phyloP scores from a whole-genome alignment of 2,113 vertebrate genomes.

The Blennius ocellaris region DNA sequence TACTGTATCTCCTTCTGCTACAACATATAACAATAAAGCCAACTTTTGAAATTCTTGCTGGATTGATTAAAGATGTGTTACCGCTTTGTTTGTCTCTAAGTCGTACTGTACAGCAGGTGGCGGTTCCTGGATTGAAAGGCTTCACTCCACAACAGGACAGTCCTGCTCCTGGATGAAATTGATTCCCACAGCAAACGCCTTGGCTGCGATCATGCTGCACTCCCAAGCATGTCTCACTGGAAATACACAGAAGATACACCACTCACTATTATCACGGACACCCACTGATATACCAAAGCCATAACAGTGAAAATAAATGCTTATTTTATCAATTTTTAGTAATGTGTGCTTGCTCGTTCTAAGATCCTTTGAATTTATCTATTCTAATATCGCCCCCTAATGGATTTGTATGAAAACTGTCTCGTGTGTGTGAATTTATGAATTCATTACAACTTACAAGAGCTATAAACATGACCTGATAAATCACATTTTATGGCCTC shows the following conservation, averaged over 20 bases:
- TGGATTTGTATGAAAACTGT: no score
- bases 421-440: no score
- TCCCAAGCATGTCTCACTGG: background rate
- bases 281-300: background rate
- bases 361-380: no score
- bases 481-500: no score
- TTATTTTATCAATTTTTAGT: background rate
- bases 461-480: no score
- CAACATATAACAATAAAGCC: background rate
- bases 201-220: background rate
- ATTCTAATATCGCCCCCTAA: no score
- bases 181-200: slow-evolving; percentile 3
- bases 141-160: slow-evolving; percentile 12
- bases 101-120: slow-evolving; percentile 36
- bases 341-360: no score
- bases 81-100: background rate
- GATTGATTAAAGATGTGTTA: slow-evolving; percentile 6
- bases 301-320: background rate
- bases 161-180: background rate
- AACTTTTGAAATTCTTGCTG: background rate
- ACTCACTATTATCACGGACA: background rate
- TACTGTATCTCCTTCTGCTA: background rate
- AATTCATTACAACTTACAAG: no score
- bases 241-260: background rate
- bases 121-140: slow-evolving; percentile 11